Evolutionary conservation across 2,888 invertebrate genomes (phyloP), one percentile per base, ranked within the genome.

Genomic region (Thecophora atra): DNA sequence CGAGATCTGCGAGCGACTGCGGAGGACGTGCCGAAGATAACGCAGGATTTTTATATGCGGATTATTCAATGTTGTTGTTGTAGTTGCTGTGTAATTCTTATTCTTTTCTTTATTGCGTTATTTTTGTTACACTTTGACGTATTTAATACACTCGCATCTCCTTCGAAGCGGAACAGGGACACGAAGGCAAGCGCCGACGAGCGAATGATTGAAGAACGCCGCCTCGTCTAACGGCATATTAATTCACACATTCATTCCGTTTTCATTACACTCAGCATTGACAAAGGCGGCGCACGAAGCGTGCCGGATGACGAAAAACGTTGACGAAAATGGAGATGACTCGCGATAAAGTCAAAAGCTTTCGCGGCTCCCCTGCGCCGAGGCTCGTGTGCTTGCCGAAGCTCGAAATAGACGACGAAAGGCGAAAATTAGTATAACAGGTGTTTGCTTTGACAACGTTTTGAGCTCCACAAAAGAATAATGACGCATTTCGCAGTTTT

Each of bases 361-460:
- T 6, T 37, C 37, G 6, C 7, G 6, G 7, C 0, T 37, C 37
- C 37, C 11, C 11, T 37, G 37, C 11, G 6, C 11, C 1, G 37
- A 37, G 37, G 37, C 7, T 37, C 37, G 7, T 37, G 28, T 71
- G 68, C 60, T 73, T 65, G 58, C 37, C 70, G 63, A 56, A 64
- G 69, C 51, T 58, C 28, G 24, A 72, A 69, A 69, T 37, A 37
- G 64, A 71, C 70, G 72, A 67, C 71, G 70, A 75, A 75, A 76
- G 70, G 74, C 76, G 73, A 71, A 76, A 76, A 76, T 76, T 77
- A 76, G 37, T 37, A 77, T 78, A 78, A 78, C 78, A 78, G 77
- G 78, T 78, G 78, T 77, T 78, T 77, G 76, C 76, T 76, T 75
- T 77, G 76, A 76, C 76, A 77, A 74, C 74, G 74, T 76, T 76